A percentile compares a stretch with the other conserved stretches of the same genome.
These are phyloP conservation scores for Orthonyx spaldingii DNA, from an alignment of 2,113 vertebrate genomes.

Conservation along the genomic window DNA sequence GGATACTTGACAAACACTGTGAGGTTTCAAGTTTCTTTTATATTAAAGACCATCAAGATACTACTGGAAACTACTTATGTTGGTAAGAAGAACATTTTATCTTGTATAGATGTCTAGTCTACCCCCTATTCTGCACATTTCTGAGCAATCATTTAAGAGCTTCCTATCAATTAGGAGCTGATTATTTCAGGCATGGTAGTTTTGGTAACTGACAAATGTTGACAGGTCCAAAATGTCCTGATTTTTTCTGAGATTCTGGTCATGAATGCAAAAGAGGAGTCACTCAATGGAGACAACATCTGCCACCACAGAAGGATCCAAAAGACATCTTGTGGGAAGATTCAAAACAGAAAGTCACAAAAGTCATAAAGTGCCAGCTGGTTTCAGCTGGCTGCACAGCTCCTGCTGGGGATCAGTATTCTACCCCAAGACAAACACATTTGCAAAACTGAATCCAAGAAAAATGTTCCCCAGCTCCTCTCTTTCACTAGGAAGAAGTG, in stretches of 20 bases:
- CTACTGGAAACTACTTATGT: not conserved
- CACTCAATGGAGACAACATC: not conserved
- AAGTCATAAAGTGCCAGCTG: not conserved
- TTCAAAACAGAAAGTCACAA: not conserved
- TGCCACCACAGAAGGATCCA: not conserved
- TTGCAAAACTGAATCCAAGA: not conserved
- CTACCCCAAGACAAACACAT: not conserved
- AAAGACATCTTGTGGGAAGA: not conserved
- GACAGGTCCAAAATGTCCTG: not conserved
- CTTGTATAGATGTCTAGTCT: not conserved
- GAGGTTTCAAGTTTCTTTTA: not conserved
- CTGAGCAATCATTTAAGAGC: not conserved
- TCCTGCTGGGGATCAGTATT: not conserved
- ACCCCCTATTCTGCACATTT: not conserved
- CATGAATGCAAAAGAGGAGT: not conserved
- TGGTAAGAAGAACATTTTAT: not conserved
- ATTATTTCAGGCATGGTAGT: not conserved
- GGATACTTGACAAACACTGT: not conserved
- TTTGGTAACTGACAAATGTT: not conserved
- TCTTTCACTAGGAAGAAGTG: not conserved
- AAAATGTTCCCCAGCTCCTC: not conserved
- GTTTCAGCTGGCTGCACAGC: not conserved
- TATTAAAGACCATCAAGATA: not conserved
- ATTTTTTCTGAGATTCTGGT: not conserved
- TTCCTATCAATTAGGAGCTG: not conserved